A percentile compares a stretch with the other conserved stretches of the same genome.
phyloP scores from a whole-genome alignment of 2,888 invertebrate species.

The Palloptera scutellata region DNA sequence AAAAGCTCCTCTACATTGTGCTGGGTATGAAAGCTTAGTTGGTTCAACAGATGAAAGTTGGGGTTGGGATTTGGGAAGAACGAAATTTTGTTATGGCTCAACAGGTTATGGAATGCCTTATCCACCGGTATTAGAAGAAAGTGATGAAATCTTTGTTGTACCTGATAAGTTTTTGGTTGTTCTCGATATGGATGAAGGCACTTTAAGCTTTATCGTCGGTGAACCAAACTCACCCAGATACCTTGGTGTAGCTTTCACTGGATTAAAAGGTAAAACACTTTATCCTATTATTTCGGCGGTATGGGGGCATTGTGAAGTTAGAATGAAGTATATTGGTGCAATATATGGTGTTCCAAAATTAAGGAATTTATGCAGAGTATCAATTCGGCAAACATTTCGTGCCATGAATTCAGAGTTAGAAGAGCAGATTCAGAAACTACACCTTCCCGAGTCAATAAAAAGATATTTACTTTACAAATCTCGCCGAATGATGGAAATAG shows the following conservation, averaged over 20 bases:
- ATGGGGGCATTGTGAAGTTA: conserved; percentile 99
- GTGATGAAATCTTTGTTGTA: conserved; percentile 95
- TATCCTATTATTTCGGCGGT: conserved; percentile 99
- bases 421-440: conserved; percentile 84
- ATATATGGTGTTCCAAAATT: conserved; percentile 97
- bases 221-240: conserved; percentile 74
- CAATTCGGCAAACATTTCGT: conserved; percentile 94
- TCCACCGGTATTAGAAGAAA: conserved; percentile 85
- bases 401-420: conserved; percentile 79
- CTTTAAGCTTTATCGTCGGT: conserved; percentile 97
- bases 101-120: conserved; percentile 90
- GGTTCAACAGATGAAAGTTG: conserved; percentile 97
- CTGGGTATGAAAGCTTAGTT: conserved; percentile 96
- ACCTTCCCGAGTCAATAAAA: conserved; percentile 90
- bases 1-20: conserved; percentile 94
- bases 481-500: conserved; percentile 62
- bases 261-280: conserved; percentile 94
- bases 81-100: conserved; percentile 94
- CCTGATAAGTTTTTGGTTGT: conserved; percentile 93
- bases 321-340: conserved; percentile 98
- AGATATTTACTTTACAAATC: conserved; percentile 92
- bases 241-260: conserved; percentile 96
- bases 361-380: conserved; percentile 96
- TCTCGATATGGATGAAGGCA: conserved; percentile 99
- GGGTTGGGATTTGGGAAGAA: conserved; percentile 94